Evolutionary conservation across 2,113 vertebrate species (phyloP).

Genomic region (Hemichromis elongatus): DNA sequence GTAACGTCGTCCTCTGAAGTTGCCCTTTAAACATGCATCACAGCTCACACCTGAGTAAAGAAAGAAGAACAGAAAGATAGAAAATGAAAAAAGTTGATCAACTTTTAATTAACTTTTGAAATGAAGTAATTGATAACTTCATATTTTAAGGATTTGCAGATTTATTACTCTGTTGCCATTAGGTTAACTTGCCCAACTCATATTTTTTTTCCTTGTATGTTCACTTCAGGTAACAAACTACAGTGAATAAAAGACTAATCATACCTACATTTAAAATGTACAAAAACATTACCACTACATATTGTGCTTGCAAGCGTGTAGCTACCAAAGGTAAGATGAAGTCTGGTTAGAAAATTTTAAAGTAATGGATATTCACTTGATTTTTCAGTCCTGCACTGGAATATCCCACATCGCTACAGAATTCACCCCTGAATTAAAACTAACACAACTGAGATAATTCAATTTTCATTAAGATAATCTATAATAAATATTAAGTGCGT

Average conservation of each 20-base stretch:
- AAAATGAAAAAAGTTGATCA: not conserved
- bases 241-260: not conserved
- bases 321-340: not conserved
- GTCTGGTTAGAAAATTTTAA: not conserved
- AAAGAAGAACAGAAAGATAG: not conserved
- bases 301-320: not conserved
- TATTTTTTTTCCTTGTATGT: not conserved
- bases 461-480: not conserved
- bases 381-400: not conserved
- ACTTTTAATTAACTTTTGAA: not conserved
- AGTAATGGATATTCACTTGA: not conserved
- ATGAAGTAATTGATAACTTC: not conserved
- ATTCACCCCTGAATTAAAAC: not conserved
- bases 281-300: not conserved
- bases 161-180: not conserved
- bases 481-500: not conserved
- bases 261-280: not conserved
- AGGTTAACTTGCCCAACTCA: not conserved
- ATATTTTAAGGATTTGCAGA: not conserved
- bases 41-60: constrained; percentile 93
- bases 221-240: not conserved
- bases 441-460: not conserved
- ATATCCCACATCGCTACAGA: not conserved
- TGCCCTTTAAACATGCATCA: constrained; percentile 99
- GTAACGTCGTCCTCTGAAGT: constrained; percentile 95